Conservation (phyloP, 64 coral and sea anemone species). For the Catalaphyllia jardinei region DNA sequence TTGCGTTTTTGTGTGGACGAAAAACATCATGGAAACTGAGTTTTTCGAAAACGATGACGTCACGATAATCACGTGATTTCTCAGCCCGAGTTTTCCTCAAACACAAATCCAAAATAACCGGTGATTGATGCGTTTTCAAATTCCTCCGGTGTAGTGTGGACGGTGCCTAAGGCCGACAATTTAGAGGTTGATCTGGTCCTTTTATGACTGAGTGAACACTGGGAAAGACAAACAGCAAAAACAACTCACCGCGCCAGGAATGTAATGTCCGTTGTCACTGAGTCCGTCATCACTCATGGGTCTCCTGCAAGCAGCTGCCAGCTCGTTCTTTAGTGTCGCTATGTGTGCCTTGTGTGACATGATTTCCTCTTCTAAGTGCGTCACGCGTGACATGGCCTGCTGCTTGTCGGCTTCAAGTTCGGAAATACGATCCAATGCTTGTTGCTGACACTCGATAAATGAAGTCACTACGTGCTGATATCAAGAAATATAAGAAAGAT, state of each 20-base stretch:
- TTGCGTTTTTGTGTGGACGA: no score
- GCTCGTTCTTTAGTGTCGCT: constrained; percentile 81
- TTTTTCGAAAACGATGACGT: no score
- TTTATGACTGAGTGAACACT: neutral
- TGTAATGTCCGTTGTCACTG: constrained; percentile 55
- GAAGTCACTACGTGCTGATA: constrained; percentile 77
- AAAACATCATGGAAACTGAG: no score
- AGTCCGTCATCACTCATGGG: constrained; percentile 93
- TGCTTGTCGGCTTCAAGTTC: constrained; percentile 88
- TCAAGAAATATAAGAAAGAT: neutral
- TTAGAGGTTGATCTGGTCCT: no score
- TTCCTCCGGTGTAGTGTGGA: no score
- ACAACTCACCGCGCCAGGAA: constrained; percentile 24
- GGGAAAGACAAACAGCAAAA: neutral
- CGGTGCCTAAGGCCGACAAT: no score
- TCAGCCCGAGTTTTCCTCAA: no score
- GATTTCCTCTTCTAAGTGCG: constrained; percentile 81
- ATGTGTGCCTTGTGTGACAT: constrained; percentile 89
- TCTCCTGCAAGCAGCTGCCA: constrained; percentile 81
- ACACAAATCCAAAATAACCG: no score
- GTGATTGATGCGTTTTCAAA: no score
- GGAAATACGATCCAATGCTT: constrained; percentile 77
- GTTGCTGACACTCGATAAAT: constrained; percentile 92
- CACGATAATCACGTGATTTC: no score
- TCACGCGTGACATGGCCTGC: constrained; percentile 71